A percentile compares a stretch with the other conserved stretches of the same genome.
These are phyloP conservation scores for Siderastrea siderea DNA, from an alignment of 92 coral and sea anemone species.

Conservation along the genomic window DNA sequence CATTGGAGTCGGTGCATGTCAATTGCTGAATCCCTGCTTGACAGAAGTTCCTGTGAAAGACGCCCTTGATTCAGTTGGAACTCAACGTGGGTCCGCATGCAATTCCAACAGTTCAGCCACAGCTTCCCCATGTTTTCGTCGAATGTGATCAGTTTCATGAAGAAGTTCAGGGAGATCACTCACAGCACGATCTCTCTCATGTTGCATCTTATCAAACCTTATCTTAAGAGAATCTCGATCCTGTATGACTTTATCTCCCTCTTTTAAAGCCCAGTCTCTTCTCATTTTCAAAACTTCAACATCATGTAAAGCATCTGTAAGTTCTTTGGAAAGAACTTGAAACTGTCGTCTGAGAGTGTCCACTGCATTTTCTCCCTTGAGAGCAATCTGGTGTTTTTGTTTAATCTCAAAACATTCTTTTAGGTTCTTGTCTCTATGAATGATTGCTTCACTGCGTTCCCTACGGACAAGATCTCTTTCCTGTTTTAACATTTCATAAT, in stretches of 20 bases:
- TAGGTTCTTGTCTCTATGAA: constrained; percentile 95
- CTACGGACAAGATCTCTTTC: constrained; percentile 94
- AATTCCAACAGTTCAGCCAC: constrained; percentile 79
- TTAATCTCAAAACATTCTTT: constrained; percentile 95
- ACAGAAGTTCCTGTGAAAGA: constrained; percentile 74
- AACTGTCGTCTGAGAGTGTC: constrained; percentile 87
- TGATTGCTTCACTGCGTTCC: constrained; percentile 95
- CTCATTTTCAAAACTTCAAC: constrained; percentile 90
- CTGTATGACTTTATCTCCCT: constrained; percentile 86
- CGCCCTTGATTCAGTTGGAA: constrained; percentile 65
- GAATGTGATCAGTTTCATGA: constrained; percentile 87
- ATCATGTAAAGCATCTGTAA: constrained; percentile 85
- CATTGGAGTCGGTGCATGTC: constrained; percentile 97
- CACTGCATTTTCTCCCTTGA: constrained; percentile 93
- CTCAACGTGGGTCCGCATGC: constrained; percentile 80
- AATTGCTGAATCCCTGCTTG: constrained; percentile 95
- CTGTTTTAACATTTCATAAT: constrained; percentile 93
- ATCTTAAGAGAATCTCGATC: constrained; percentile 76
- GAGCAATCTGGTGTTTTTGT: constrained; percentile 87
- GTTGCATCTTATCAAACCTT: constrained; percentile 82
- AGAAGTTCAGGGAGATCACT: constrained; percentile 87
- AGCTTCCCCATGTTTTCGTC: constrained; percentile 79
- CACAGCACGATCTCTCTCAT: constrained; percentile 87
- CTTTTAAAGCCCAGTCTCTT: constrained; percentile 93
- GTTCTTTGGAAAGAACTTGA: constrained; percentile 92